Evolutionary conservation across 2,888 invertebrate genomes (phyloP).

Genomic region (Polyommatus icarus): DNA sequence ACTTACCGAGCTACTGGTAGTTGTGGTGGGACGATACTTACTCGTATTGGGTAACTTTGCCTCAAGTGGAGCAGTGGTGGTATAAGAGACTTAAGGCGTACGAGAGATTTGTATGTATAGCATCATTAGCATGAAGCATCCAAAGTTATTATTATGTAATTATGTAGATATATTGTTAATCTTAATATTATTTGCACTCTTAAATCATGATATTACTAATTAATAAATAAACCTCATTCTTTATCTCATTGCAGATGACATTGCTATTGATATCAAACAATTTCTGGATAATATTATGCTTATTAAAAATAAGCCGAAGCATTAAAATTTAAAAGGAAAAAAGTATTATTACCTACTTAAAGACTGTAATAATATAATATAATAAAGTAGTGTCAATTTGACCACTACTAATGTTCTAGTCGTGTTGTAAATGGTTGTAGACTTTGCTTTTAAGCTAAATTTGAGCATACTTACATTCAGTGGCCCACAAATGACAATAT

Average conservation of each 20-base stretch:
- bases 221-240: not conserved
- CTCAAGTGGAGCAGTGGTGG: not conserved
- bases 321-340: not conserved
- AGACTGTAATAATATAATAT: too few relatives aligned
- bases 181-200: too few relatives aligned
- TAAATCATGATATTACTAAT: too few relatives aligned
- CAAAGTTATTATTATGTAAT: not conserved
- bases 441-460: too few relatives aligned
- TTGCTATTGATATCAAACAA: not conserved
- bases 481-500: not conserved
- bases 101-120: not conserved
- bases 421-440: too few relatives aligned
- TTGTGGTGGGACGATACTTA: not conserved
- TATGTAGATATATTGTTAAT: not conserved
- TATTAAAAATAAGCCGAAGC: not conserved
- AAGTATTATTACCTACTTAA: not conserved
- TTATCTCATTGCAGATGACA: not conserved
- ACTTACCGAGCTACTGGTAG: not conserved
- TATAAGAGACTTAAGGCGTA: too few relatives aligned
- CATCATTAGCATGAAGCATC: too few relatives aligned
- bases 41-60: not conserved
- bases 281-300: not conserved
- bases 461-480: not conserved
- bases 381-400: too few relatives aligned
- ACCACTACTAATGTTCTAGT: too few relatives aligned